phyloP scores from a whole-genome alignment of 2,113 vertebrate species.

The pig (Sus scrofa) region T2T-Sscrofa CM000827.6:108363001-108363500 shows the following conservation, averaged over 20 bases:
- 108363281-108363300: not conserved
- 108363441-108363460: not conserved
- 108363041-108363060: no score
- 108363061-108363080: no score
- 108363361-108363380: not conserved
- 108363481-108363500: not conserved
- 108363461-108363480: not conserved
- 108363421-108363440: rapidly evolving
- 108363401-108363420: not conserved
- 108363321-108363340: not conserved
- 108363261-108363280: not conserved
- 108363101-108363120: no score
- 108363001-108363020: no score
- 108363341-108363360: not conserved
- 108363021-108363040: no score
- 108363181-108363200: not conserved
- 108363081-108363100: no score
- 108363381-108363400: not conserved
- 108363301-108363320: not conserved
- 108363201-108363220: not conserved
- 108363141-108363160: not conserved
- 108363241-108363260: not conserved
- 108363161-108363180: not conserved
- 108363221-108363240: not conserved
- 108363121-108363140: not conserved